Evolutionary conservation across 2,888 invertebrate genomes (phyloP).

Genomic region (Volucella inanis): DNA sequence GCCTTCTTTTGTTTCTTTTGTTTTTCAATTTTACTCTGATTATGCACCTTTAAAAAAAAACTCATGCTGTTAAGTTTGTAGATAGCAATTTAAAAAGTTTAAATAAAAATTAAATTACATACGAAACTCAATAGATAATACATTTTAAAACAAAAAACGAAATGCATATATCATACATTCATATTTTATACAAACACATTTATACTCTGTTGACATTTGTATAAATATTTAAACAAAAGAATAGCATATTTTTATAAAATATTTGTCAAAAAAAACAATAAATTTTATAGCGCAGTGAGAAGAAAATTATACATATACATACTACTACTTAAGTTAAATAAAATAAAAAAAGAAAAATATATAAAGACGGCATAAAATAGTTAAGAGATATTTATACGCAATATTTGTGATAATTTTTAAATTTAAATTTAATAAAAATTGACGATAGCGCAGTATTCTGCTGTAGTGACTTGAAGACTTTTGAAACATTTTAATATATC

Average conservation of each 20-base stretch:
- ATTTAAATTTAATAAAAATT: slow-evolving; percentile 58
- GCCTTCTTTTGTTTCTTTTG: not conserved
- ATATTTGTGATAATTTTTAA: slow-evolving; percentile 74
- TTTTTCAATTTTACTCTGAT: slow-evolving; percentile 32
- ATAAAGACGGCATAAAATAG: slow-evolving; percentile 61
- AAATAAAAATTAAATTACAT: not conserved
- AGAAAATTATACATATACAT: slow-evolving; percentile 18
- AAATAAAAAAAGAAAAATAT: not conserved
- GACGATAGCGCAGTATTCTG: slow-evolving; percentile 42
- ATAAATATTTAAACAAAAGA: slow-evolving; percentile 37
- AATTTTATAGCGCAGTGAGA: slow-evolving; percentile 38
- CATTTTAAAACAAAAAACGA: slow-evolving; percentile 12
- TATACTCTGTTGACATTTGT: slow-evolving; percentile 27
- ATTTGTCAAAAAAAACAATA: slow-evolving; percentile 42
- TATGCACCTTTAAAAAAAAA: slow-evolving; percentile 2
- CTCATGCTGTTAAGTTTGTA: slow-evolving; percentile 39
- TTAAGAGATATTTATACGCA: slow-evolving; percentile 70
- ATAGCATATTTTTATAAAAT: slow-evolving; percentile 55
- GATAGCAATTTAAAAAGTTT: slow-evolving; percentile 37
- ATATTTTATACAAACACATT: too few species aligned
- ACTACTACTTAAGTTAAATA: slow-evolving; percentile 30
- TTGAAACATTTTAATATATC: not conserved
- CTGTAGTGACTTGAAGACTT: slow-evolving; percentile 23
- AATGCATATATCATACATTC: not conserved
- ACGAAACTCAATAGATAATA: slow-evolving; percentile 25